These are phyloP conservation scores for Autographa gamma DNA, from an alignment of 2,888 invertebrate genomes.

Conservation along the genomic window DNA sequence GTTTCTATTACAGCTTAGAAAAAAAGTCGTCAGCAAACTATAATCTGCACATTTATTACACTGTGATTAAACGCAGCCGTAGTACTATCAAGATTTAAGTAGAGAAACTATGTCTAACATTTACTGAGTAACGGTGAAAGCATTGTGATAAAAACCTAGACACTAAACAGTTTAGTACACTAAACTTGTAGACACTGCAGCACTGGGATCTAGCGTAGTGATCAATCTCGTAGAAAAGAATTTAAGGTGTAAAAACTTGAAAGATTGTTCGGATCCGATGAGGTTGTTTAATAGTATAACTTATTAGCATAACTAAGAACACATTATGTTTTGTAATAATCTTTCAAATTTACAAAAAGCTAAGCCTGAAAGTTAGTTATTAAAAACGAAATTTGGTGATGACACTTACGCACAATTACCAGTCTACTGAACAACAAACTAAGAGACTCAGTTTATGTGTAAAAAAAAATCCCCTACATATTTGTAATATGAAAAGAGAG, in stretches of 20 bases:
- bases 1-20: slow-evolving; percentile 1
- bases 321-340: too few relatives aligned
- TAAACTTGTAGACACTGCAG: too few relatives aligned
- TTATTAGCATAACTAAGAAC: too few relatives aligned
- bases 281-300: too few relatives aligned
- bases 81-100: not conserved
- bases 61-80: not conserved
- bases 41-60: slow-evolving; percentile 5
- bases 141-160: slow-evolving; percentile 4
- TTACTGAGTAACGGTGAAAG: not conserved
- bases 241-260: not conserved
- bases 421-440: not conserved
- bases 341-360: too few relatives aligned
- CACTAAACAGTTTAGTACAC: too few relatives aligned
- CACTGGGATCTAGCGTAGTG: not conserved
- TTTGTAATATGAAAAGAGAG: too few relatives aligned
- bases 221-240: not conserved
- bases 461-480: too few relatives aligned
- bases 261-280: too few relatives aligned
- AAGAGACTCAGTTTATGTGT: not conserved
- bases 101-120: not conserved
- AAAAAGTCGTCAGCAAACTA: not conserved
- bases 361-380: too few relatives aligned
- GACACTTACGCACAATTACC: too few relatives aligned
- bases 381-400: too few relatives aligned